These are phyloP conservation scores for Pachyuromys duprasi DNA, from an alignment of 2,797 vertebrate genomes.

Conservation along the genomic window DNA sequence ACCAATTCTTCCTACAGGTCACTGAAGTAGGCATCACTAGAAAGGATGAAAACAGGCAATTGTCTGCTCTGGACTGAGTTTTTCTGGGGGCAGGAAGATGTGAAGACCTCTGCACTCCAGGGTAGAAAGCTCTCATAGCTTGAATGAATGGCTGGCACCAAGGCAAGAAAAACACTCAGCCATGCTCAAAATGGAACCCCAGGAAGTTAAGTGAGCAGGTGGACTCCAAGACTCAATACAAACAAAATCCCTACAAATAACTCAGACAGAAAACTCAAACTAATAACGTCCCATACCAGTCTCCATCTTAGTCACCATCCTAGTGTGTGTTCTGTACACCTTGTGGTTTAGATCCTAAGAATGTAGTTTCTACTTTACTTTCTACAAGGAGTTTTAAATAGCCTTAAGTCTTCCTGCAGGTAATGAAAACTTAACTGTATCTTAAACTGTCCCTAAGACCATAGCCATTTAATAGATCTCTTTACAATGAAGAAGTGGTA, in stretches of 20 bases:
- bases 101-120: neutral
- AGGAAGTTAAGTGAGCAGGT: slow-evolving; percentile 65
- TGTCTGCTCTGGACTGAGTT: neutral
- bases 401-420: slow-evolving; percentile 23
- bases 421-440: slow-evolving; percentile 27
- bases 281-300: neutral
- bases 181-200: slow-evolving; percentile 51
- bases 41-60: neutral
- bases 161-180: slow-evolving; percentile 2
- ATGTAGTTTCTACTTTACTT: slow-evolving; percentile 23
- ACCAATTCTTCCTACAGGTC: neutral
- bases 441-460: slow-evolving; percentile 19
- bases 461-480: neutral
- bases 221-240: slow-evolving; percentile 15
- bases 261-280: neutral
- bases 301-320: slow-evolving; percentile 17
- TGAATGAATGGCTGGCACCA: neutral
- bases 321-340: slow-evolving; percentile 53
- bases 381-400: slow-evolving; percentile 51
- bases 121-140: neutral
- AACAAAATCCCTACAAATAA: slow-evolving; percentile 61
- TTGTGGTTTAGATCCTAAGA: slow-evolving; percentile 47
- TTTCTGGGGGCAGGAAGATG: neutral
- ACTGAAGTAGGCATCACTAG: neutral
- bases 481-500: slow-evolving; percentile 36